Evolutionary conservation across 2,113 vertebrate species (phyloP).

Genomic region (Siniperca chuatsi): DNA sequence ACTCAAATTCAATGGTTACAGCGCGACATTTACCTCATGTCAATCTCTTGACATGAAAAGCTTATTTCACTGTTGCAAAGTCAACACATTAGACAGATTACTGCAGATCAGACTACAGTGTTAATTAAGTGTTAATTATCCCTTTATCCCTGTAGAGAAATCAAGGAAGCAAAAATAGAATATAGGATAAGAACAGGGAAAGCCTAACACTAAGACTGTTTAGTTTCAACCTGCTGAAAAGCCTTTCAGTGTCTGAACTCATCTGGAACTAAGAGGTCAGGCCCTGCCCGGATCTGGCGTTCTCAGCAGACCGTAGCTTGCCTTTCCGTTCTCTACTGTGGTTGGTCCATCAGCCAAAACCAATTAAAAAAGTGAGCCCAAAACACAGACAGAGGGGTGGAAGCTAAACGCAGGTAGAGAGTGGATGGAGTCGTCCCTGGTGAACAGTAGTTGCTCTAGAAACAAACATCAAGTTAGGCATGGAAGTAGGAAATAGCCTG

Average conservation of each 20-base stretch:
- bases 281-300: slow-evolving; percentile 41
- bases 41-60: neutral
- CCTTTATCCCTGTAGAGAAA: neutral
- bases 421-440: neutral
- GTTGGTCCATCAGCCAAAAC: slow-evolving; percentile 59
- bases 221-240: slow-evolving; percentile 37
- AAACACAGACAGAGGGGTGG: slow-evolving; percentile 42
- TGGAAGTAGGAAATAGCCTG: neutral
- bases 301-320: slow-evolving; percentile 30
- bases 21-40: neutral
- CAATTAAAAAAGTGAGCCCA: slow-evolving; percentile 65
- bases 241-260: slow-evolving; percentile 56
- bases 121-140: slow-evolving; percentile 3
- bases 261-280: slow-evolving; percentile 61
- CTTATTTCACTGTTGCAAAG: neutral
- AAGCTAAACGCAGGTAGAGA: slow-evolving; percentile 2
- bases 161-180: neutral
- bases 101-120: neutral
- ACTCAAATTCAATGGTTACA: neutral
- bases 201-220: slow-evolving; percentile 3
- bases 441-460: neutral
- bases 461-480: neutral
- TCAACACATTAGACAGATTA: slow-evolving; percentile 34
- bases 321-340: slow-evolving; percentile 50
- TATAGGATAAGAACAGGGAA: neutral